Evolutionary conservation across 2,113 vertebrate species (phyloP).

Genomic region (Myrmecophaga tridactyla): DNA sequence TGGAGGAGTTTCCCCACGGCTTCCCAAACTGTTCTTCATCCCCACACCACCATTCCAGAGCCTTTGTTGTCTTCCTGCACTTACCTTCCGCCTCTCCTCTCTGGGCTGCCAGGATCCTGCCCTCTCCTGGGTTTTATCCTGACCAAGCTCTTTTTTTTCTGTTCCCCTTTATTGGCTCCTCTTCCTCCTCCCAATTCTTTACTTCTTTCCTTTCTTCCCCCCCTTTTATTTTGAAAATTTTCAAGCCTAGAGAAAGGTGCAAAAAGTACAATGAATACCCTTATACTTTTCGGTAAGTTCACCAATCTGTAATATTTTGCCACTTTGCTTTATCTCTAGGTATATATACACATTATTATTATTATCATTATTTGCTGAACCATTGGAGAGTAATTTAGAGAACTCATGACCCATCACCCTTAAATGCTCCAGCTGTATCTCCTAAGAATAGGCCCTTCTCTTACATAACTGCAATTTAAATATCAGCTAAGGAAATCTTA

Average conservation of each 20-base stretch:
- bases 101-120: background rate
- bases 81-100: background rate
- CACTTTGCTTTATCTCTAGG: background rate
- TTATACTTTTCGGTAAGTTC: background rate
- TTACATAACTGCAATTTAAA: background rate
- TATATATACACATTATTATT: background rate
- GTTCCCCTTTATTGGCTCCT: background rate
- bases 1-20: accelerated
- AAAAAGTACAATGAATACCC: background rate
- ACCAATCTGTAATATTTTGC: background rate
- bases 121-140: background rate
- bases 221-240: too few relatives aligned
- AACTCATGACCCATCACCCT: background rate
- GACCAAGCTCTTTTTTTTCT: background rate
- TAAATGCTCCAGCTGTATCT: background rate
- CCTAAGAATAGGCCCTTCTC: background rate
- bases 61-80: background rate
- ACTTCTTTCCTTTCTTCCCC: background rate
- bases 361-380: background rate
- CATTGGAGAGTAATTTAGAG: background rate
- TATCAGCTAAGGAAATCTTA: background rate
- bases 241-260: background rate
- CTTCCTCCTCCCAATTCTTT: background rate
- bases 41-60: background rate
- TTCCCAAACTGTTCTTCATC: background rate